Conservation (phyloP, 2,888 invertebrate genomes). For the Calliphora vomitoria region DNA sequence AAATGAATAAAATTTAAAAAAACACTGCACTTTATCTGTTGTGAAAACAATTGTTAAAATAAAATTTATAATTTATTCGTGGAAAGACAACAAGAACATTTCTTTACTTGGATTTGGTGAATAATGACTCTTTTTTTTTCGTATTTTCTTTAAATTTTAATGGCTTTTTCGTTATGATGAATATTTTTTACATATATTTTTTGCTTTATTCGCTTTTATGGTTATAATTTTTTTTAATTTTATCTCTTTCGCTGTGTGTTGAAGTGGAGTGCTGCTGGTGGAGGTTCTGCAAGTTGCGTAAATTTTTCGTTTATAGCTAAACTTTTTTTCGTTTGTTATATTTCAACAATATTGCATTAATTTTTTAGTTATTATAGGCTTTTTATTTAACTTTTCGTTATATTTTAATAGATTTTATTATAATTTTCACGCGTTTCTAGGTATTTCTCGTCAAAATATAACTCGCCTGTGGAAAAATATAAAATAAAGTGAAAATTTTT, state of each 20-base stretch:
- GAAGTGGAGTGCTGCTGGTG: background rate
- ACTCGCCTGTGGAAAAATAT: slow-evolving; percentile 50
- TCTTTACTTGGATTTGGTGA: background rate
- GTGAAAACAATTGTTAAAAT: too few species aligned
- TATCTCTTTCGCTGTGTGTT: slow-evolving; percentile 19
- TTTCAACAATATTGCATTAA: background rate
- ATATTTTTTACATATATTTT: background rate
- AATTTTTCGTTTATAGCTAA: background rate
- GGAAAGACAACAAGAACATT: slow-evolving; percentile 16
- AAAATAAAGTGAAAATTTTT: slow-evolving; percentile 64
- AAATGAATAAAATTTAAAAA: background rate
- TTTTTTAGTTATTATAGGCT: background rate
- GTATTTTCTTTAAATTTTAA: background rate
- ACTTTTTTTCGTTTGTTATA: background rate
- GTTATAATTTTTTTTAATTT: slow-evolving; percentile 26
- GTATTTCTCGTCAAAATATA: background rate
- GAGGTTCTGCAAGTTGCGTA: slow-evolving; percentile 40
- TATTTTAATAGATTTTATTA: slow-evolving; percentile 10
- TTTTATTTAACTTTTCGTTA: background rate
- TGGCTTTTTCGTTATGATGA: background rate
- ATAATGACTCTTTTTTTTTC: background rate
- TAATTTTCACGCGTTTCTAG: slow-evolving; percentile 18
- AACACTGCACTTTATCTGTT: background rate
- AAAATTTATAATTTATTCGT: background rate
- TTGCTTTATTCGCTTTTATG: slow-evolving; percentile 37